Base-by-base conservation (phyloP, 2,797 vertebrate species). In the Micromesistius poutassou region DNA sequence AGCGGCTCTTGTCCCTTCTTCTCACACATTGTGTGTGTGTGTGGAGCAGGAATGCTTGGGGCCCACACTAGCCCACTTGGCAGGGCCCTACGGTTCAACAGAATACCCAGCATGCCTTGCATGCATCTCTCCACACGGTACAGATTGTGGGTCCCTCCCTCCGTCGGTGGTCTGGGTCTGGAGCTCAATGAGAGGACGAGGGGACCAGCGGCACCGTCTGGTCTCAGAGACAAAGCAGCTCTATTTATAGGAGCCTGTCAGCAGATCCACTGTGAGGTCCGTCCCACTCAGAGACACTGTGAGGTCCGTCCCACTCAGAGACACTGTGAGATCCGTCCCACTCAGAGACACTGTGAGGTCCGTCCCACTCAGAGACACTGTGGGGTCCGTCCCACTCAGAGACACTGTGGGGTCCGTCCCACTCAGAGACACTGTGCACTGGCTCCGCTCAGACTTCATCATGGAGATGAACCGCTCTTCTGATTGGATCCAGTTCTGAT, bases 151-250 rank as follows among this genome's bases (percentile, higher is more conserved):
- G 83, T 87, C 83, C 19, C 78, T 16, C 86, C 86, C 83, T 88
- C 82, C 86, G 79, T 79, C 79, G 77, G 83, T 78, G 70, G 85
- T 81, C 79, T 75, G 77, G 42, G 79, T 79, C 73, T 84, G 55
- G 36, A 62, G 81, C 81, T 84, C 87, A 84, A 78, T 85, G 84
- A 90, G 2, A 86, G 84, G 82, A 87, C 79, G 4, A 0, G 70
- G 80, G 62, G 77, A 30, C 62, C 55, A 16, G 25, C 8, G 62
- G 84, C 83, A 84, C 80, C 76, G 9, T 3, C 33, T 6, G 68
- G 84, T 82, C 36, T 76, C 74, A 12, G 70, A 76, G 46, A 30
- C 62, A 33, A 35, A 75, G 71, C 74, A 50, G 55, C 73, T 78
- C 80, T 79, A 78, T 86, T 85, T 85, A 83, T 82, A 83, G 78